Base-by-base conservation (phyloP, 2,113 vertebrate genomes). In the Rhineura floridana region DNA sequence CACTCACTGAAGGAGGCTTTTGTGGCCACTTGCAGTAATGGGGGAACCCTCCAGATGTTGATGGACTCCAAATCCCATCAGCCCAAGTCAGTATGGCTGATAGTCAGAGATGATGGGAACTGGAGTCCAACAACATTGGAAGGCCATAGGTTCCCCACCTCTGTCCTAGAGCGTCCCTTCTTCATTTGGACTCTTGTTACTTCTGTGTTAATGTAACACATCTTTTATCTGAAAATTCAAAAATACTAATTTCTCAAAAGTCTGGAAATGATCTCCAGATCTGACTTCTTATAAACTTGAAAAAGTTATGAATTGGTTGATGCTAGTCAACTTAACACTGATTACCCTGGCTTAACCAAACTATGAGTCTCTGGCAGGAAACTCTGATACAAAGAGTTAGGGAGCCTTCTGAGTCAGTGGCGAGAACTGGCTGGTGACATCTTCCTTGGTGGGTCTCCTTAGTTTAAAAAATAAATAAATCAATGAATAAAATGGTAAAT, bases 401-500 rank as follows among this genome's bases (percentile, higher is more conserved):
- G 72, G 72, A 50, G 75, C 44, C 44, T 46, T 39, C 13, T 50
- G 33, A 84, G 50, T 78, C 21, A 52, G 23, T 59, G 13, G 39
- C 17, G 50, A 85, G 48, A 55, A 30, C 33, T 36, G n/a, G n/a
- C 50, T 73, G 28, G 67, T 72, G 39, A 30, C 59, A 65, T 55
- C 67, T 42, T 42, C 70, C 39, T 72, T 72, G 48, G n/a, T 25
- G 30, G 48, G 52, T 55, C n/a, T 52, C 48, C 12, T 84, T 55
- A 73, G 30, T 72, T 36, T 44, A 11, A 11, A 70, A 70, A 15
- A 69, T 59, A 30, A 33, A 87, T 91, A 95, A 95, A 87, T 65
- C 91, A 82, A 84, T 90, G 88, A 78, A 84, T 62, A 81, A 39
- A 90, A 5, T 46, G 30, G 91, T 85, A 87, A 78, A 78, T 88